phyloP scores from a whole-genome alignment of 92 coral and sea anemone species.

The Chrysogorgia sp. region DNA sequence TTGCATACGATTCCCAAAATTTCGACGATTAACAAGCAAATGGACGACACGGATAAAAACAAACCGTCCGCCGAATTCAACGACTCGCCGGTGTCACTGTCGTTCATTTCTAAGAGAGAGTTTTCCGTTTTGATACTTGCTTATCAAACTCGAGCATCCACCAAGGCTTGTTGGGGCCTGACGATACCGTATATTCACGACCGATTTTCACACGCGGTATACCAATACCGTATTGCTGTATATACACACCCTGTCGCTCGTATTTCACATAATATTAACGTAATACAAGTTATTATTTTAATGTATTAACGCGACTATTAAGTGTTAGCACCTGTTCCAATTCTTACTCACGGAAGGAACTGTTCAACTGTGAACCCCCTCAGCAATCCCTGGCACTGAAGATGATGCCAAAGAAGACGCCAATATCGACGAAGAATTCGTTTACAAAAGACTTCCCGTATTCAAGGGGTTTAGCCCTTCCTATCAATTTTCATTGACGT shows the following conservation, averaged over 20 bases:
- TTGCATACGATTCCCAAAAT: constrained; percentile 75
- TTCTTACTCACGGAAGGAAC: not conserved
- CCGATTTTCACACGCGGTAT: not conserved
- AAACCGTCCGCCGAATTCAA: not conserved
- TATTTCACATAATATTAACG: not conserved
- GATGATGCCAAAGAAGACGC: not conserved
- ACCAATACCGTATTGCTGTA: not conserved
- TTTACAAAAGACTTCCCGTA: not conserved
- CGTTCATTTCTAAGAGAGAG: not conserved
- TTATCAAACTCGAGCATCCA: too few relatives aligned
- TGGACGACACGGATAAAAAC: constrained; percentile 1
- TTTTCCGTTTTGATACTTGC: not conserved
- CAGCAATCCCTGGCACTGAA: not conserved
- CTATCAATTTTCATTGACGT: too few relatives aligned
- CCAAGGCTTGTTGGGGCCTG: not conserved
- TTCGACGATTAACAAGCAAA: constrained; percentile 71
- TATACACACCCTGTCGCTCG: not conserved
- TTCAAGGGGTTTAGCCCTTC: too few relatives aligned
- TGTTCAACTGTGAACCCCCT: not conserved
- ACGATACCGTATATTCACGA: not conserved
- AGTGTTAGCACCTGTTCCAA: not conserved
- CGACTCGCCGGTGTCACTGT: not conserved
- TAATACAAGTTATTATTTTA: constrained; percentile 3
- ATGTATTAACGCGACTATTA: not conserved
- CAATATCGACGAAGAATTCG: constrained; percentile 4